Percentiles rank a stretch among this genome's conserved stretches.
Conservation (phyloP, 2,113 vertebrate species). For the Saguinus imperator region DNA sequence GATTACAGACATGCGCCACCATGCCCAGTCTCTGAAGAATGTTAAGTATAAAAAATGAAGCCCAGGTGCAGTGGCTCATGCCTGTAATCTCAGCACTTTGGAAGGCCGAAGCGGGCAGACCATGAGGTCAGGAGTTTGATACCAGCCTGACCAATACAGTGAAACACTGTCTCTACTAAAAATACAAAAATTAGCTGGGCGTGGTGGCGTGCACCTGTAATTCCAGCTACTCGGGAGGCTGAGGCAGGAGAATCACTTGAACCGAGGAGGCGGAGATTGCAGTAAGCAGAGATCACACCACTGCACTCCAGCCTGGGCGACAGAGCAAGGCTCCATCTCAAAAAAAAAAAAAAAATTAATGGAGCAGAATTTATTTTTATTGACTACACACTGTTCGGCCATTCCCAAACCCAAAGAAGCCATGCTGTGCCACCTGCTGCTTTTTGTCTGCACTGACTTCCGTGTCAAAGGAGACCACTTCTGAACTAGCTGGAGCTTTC, state of each 20-base stretch:
- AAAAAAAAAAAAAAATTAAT: neutral
- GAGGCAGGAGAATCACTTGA: neutral
- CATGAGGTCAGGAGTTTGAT: too few relatives aligned
- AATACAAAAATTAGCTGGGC: too few relatives aligned
- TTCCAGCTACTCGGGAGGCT: neutral
- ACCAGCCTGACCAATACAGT: neutral
- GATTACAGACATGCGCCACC: too few relatives aligned
- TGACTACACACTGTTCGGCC: neutral
- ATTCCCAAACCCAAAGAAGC: neutral
- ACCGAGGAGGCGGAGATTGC: neutral
- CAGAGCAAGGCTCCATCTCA: neutral
- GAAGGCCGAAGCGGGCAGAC: too few relatives aligned
- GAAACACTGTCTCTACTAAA: too few relatives aligned
- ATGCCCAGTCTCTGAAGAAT: too few relatives aligned
- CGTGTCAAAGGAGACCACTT: rapidly evolving
- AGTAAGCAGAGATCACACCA: neutral
- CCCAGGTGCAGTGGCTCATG: too few relatives aligned
- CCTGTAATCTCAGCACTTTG: too few relatives aligned
- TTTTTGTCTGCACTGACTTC: too few relatives aligned
- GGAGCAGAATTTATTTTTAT: neutral
- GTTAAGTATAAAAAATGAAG: too few relatives aligned
- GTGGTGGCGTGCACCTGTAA: too few relatives aligned
- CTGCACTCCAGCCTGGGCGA: neutral
- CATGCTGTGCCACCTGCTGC: neutral
- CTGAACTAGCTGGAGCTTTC: neutral